Base-by-base conservation (phyloP, 2,113 vertebrate species). In the Anas platyrhynchos region DNA sequence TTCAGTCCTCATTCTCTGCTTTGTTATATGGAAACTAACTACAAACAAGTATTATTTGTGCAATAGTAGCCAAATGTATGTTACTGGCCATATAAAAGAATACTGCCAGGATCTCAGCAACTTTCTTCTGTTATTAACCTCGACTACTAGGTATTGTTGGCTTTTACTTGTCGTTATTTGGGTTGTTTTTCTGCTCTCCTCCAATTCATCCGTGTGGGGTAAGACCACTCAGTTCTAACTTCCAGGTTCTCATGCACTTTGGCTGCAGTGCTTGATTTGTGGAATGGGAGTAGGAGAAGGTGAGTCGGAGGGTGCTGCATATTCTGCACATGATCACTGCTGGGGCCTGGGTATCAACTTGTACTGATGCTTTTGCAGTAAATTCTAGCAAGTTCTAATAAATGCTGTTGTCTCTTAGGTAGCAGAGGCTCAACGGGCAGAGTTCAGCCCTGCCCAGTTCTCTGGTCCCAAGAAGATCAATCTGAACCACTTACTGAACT, bases 381-480 rank as follows among this genome's bases (percentile, higher is more conserved):
- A 75, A 50, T 72, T 74, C n/a, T 67, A n/a, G 66, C 17, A 80
- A 52, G 31, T 95, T 86, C 75, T 96, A 66, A 95, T 80, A 32
- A 92, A 32, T 93, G 88, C 79, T 86, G 23, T 65, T 96, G 61
- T 94, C 72, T 83, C 95, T 56, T 97, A 99, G 99, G 99, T 99
- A 99, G 99, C 98, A 98, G 99, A 99, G 98, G 98, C 98, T 93
- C 98, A 98, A 93, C 98, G 99, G 99, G 99, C 99, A 94, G 99
- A 99, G 98, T 99, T 99, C 97, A 99, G 99, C 98, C 99, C 99
- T 98, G 99, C 99, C 98, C 99, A 99, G 2, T 99, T 99, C 97
- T 98, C 99, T 98, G 99, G 99, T 98, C 99, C 99, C 89, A 99
- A 99, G 98, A 99, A 99, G 98, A 99, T 99, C 96, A 99, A 98